phyloP scores from a whole-genome alignment of 2,113 vertebrate genomes.

The Blennius ocellaris region DNA sequence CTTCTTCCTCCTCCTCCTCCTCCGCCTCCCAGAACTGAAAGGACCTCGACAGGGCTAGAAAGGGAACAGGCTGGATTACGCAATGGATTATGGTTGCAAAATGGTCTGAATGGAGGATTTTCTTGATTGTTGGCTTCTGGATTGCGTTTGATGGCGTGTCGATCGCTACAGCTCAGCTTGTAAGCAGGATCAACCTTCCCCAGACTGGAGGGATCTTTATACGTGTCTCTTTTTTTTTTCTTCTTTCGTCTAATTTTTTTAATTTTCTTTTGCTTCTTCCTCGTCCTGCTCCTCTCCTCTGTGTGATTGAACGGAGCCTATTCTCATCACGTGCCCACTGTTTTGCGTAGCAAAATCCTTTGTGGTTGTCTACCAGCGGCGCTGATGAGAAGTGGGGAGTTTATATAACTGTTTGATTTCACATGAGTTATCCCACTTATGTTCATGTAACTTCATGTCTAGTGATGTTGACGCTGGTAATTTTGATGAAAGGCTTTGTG shows the following conservation, averaged over 20 bases:
- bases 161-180: constrained; percentile 61
- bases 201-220: constrained; percentile 60
- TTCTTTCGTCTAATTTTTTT: constrained; percentile 17
- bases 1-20: constrained; percentile 37
- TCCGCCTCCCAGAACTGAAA: constrained; percentile 62
- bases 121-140: constrained; percentile 64
- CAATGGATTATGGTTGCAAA: constrained; percentile 70
- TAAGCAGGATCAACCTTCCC: constrained; percentile 19
- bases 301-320: constrained; percentile 50
- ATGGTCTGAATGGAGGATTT: constrained; percentile 56
- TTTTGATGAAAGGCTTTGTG: constrained; percentile 34
- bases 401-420: constrained; percentile 70
- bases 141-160: constrained; percentile 69
- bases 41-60: constrained; percentile 72
- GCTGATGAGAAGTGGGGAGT: constrained; percentile 59
- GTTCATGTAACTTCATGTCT: constrained; percentile 57
- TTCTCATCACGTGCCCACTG: constrained; percentile 66
- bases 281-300: constrained; percentile 36
- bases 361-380: constrained; percentile 58
- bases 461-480: constrained; percentile 48
- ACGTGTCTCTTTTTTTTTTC: constrained; percentile 16
- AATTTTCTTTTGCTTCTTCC: constrained; percentile 29
- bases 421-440: constrained; percentile 30
- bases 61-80: constrained; percentile 62
- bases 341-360: constrained; percentile 60